Conservation (phyloP, 2,888 invertebrate genomes). For the Halictus ligatus region DNA sequence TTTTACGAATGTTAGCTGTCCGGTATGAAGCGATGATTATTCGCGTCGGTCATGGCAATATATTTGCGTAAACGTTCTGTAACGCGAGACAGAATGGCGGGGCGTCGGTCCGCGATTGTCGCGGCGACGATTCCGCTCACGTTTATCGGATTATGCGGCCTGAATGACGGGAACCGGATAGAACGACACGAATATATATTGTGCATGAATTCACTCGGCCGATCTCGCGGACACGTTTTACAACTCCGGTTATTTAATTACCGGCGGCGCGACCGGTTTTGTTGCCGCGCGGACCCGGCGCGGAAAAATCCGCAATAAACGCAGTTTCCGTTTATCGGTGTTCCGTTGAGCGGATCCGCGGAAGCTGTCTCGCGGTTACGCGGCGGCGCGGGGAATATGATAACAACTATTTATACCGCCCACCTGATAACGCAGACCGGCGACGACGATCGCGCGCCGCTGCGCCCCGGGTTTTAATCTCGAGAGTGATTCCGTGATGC, state of each 20-base stretch:
- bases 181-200: conserved; percentile 28
- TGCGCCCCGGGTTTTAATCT: conserved; percentile 15
- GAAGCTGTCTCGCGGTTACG: conserved; percentile 16
- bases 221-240: conserved; percentile 60
- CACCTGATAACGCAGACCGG: conserved; percentile 18
- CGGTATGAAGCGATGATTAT: background rate
- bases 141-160: conserved; percentile 68
- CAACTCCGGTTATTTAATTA: conserved; percentile 67
- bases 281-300: conserved; percentile 42
- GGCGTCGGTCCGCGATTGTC: conserved; percentile 23
- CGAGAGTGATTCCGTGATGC: conserved; percentile 21
- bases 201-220: conserved; percentile 37
- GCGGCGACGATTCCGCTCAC: conserved; percentile 60
- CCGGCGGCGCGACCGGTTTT: conserved; percentile 42
- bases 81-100: conserved; percentile 19
- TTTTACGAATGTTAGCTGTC: background rate
- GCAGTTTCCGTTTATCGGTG: conserved; percentile 39
- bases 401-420: conserved; percentile 26
- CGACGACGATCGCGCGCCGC: too few relatives aligned
- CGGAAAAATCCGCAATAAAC: conserved; percentile 59
- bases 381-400: conserved; percentile 8
- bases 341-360: conserved; percentile 34
- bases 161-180: conserved; percentile 43
- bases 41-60: background rate
- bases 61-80: background rate